Conservation (phyloP, 2,888 invertebrate genomes). For the Netelia virgata region DNA sequence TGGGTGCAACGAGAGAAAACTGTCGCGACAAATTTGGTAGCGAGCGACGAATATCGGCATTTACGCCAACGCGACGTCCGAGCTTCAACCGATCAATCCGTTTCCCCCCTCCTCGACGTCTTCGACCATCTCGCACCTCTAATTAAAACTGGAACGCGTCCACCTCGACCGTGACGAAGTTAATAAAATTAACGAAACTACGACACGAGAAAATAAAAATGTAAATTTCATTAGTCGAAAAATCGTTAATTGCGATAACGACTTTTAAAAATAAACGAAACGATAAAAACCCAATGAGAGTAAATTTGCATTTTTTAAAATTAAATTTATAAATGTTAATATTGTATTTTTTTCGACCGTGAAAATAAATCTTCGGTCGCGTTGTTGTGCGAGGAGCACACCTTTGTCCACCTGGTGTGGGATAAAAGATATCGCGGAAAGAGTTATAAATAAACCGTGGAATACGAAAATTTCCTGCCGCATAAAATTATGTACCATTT, state of each 20-base stretch:
- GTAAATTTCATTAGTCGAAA: constrained; percentile 1
- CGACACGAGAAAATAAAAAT: background rate
- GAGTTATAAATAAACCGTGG: too few relatives aligned
- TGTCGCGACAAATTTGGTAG: constrained; percentile 56
- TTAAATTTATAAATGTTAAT: background rate
- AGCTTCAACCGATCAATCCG: constrained; percentile 15
- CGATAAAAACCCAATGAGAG: background rate
- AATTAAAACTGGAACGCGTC: constrained; percentile 17
- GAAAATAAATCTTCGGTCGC: too few relatives aligned
- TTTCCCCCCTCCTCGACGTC: background rate
- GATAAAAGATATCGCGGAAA: too few relatives aligned
- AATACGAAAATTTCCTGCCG: too few relatives aligned
- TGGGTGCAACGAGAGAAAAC: constrained; percentile 22
- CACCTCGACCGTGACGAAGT: background rate
- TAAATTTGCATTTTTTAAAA: background rate
- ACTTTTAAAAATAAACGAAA: background rate
- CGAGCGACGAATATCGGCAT: constrained; percentile 13
- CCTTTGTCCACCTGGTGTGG: too few relatives aligned
- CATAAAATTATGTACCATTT: too few relatives aligned
- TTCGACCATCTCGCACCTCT: background rate
- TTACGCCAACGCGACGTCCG: constrained; percentile 52
- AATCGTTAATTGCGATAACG: constrained; percentile 5
- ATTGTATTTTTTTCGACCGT: too few relatives aligned
- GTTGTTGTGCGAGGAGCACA: too few relatives aligned
- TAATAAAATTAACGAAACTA: constrained; percentile 27